Evolutionary conservation across 2,113 vertebrate species (phyloP).

Genomic region (Brachypodius melanocephalos): DNA sequence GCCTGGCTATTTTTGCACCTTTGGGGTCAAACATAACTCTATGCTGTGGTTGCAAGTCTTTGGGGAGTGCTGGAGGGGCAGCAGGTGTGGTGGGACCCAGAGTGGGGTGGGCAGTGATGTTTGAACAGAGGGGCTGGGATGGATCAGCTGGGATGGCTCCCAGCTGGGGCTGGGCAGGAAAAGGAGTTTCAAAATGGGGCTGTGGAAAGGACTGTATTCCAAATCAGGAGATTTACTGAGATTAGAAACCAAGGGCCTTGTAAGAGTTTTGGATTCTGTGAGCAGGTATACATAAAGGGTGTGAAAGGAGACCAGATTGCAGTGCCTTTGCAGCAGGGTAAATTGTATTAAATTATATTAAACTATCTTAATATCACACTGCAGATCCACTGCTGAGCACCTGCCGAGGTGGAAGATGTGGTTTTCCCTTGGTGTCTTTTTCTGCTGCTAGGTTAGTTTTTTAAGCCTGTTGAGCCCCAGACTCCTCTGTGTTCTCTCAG

Average conservation of each 20-base stretch:
- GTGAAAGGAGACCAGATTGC: not conserved
- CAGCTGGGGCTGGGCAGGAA: too few relatives aligned
- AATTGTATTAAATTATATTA: not conserved
- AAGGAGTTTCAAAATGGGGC: not conserved
- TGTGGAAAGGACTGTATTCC: not conserved
- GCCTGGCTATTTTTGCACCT: not conserved
- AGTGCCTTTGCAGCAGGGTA: not conserved
- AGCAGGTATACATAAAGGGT: not conserved
- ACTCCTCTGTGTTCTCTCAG: not conserved
- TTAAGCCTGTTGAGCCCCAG: not conserved
- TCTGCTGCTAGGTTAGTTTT: not conserved
- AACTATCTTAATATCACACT: not conserved
- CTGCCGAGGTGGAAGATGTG: not conserved
- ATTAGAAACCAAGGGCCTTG: not conserved
- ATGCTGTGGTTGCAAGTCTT: not conserved
- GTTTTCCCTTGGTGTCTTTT: not conserved
- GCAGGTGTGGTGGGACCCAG: not conserved
- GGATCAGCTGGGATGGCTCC: not conserved
- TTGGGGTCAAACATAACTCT: not conserved
- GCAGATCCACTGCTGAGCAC: not conserved
- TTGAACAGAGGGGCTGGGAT: rapidly evolving
- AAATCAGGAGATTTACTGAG: not conserved
- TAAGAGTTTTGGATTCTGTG: not conserved
- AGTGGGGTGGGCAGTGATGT: rapidly evolving
- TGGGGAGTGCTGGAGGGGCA: not conserved